phyloP scores from a whole-genome alignment of 2,113 vertebrate genomes.

The Chloropsis hardwickii region DNA sequence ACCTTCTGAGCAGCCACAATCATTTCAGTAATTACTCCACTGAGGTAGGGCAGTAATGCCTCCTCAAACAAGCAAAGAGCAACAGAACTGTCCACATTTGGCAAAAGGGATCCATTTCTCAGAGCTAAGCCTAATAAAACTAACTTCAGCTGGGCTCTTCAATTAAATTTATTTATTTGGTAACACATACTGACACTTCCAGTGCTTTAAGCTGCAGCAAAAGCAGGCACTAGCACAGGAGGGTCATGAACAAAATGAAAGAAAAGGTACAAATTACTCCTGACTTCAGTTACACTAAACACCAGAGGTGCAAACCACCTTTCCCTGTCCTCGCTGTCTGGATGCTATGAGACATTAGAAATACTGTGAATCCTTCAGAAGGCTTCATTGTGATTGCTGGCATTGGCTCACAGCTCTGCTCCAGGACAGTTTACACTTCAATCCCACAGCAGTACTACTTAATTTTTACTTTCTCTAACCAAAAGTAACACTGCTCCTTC shows the following conservation, averaged over 20 bases:
- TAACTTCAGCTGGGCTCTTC: neutral
- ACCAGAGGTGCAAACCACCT: neutral
- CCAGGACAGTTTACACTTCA: neutral
- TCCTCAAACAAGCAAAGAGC: neutral
- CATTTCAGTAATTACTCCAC: neutral
- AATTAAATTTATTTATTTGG: neutral
- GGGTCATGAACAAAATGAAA: neutral
- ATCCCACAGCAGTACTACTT: neutral
- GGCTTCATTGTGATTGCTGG: neutral
- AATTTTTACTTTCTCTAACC: neutral
- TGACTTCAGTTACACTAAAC: neutral
- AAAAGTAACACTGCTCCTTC: neutral
- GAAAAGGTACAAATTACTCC: neutral
- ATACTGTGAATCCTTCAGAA: neutral
- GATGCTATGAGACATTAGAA: neutral
- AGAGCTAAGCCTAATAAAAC: neutral
- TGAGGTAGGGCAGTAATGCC: neutral
- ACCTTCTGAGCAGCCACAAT: neutral
- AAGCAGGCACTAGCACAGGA: neutral
- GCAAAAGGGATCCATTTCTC: neutral
- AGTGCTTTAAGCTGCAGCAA: neutral
- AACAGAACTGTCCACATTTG: neutral
- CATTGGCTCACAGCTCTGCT: neutral
- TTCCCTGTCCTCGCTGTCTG: neutral
- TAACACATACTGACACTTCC: neutral